phyloP scores from a whole-genome alignment of 2,888 invertebrate species.

The Lypha dubia region DNA sequence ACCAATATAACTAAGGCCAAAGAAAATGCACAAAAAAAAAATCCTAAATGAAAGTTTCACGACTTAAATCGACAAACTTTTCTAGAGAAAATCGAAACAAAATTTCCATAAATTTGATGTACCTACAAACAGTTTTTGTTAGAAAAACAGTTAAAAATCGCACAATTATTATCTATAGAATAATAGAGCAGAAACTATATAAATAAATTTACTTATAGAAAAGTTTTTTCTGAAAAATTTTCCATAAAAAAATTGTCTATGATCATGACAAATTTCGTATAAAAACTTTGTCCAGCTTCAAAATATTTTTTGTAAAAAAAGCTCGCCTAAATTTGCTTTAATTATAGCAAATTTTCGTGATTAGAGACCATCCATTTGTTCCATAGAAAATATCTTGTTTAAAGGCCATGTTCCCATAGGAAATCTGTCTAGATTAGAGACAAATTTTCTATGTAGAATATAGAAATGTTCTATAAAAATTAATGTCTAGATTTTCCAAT shows the following conservation, averaged over 20 bases:
- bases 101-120: too few species aligned
- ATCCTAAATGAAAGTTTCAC: constrained; percentile 54
- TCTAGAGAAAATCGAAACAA: not conserved
- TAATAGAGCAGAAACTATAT: too few species aligned
- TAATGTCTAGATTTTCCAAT: not conserved
- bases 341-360: not conserved
- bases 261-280: not conserved
- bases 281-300: not conserved
- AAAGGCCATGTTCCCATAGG: not conserved
- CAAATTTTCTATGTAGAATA: not conserved
- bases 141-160: too few species aligned
- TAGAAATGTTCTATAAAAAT: not conserved
- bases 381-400: not conserved
- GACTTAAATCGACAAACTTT: not conserved
- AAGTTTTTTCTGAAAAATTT: not conserved
- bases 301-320: constrained; percentile 4
- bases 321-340: not conserved
- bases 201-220: not conserved
- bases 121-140: too few species aligned
- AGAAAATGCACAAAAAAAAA: constrained; percentile 17
- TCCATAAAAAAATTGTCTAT: not conserved
- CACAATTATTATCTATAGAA: too few species aligned
- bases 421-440: not conserved
- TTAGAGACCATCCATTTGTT: not conserved
- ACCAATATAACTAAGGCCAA: constrained; percentile 34